Conservation (phyloP, 2,113 vertebrate genomes). For the Misgurnus mizolepis region DNA sequence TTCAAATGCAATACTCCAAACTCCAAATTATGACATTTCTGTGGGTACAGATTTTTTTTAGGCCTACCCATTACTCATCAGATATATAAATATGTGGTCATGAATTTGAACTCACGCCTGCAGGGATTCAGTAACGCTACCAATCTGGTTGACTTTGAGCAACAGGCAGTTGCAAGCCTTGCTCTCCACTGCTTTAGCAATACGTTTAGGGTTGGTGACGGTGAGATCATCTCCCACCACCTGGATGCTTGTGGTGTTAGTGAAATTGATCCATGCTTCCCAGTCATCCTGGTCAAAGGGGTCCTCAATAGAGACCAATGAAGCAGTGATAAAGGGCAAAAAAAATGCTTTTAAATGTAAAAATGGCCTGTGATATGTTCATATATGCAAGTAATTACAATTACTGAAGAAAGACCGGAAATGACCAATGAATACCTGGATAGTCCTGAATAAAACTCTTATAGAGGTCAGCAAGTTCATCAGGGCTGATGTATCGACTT, state of each 20-base stretch:
- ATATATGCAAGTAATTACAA: neutral
- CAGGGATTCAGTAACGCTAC: constrained; percentile 90
- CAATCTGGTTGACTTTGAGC: constrained; percentile 98
- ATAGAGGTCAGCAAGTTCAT: constrained; percentile 91
- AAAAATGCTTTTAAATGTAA: neutral
- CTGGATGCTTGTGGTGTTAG: constrained; percentile 82
- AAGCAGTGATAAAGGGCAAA: neutral
- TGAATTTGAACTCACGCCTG: constrained; percentile 81
- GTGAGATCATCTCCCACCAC: constrained; percentile 96
- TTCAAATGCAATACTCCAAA: too few relatives aligned
- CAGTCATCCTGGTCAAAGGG: constrained; percentile 98
- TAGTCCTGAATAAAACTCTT: constrained; percentile 90
- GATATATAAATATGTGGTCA: neutral
- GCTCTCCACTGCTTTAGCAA: constrained; percentile 84
- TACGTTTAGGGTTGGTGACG: constrained; percentile 93
- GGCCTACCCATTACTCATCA: too few relatives aligned
- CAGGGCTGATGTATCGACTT: constrained; percentile 84
- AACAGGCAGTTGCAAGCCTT: constrained; percentile 96
- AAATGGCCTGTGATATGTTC: too few relatives aligned
- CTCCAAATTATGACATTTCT: too few relatives aligned
- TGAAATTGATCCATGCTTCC: constrained; percentile 90
- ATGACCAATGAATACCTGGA: constrained; percentile 73
- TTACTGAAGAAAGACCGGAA: neutral
- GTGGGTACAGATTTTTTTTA: too few relatives aligned
- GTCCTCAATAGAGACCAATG: constrained; percentile 97